Evolutionary conservation across 2,888 invertebrate genomes (phyloP).

Genomic region (Thysanoteuthis rhombus): DNA sequence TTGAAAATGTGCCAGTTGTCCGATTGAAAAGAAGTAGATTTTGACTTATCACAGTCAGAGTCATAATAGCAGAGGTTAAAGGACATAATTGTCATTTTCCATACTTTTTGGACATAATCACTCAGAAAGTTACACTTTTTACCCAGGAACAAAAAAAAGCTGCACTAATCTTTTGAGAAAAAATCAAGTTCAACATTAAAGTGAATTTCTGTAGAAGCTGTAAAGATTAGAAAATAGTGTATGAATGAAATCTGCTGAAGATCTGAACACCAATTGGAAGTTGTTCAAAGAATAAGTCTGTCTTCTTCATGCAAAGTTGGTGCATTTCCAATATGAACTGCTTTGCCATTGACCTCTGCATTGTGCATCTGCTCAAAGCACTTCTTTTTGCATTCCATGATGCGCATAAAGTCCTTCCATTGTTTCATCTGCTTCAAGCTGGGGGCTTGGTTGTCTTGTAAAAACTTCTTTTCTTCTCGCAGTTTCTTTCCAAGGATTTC

Average conservation of each 20-base stretch:
- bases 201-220: neutral
- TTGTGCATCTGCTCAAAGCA: conserved; percentile 46
- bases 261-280: neutral
- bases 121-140: too few relatives aligned
- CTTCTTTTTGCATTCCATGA: conserved; percentile 67
- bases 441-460: conserved; percentile 70
- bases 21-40: too few relatives aligned
- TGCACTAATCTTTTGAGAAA: neutral
- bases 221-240: neutral
- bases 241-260: neutral
- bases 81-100: too few relatives aligned
- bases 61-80: too few relatives aligned
- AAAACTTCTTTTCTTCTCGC: conserved; percentile 69
- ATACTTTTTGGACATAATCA: neutral
- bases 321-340: conserved; percentile 39
- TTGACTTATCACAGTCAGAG: too few relatives aligned
- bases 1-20: too few relatives aligned
- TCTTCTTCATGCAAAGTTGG: conserved; percentile 58
- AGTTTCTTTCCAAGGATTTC: conserved; percentile 71
- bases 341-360: conserved; percentile 41
- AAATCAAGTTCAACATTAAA: neutral
- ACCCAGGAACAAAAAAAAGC: too few relatives aligned
- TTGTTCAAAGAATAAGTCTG: conserved; percentile 51
- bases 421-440: conserved; percentile 71
- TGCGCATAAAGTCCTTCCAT: conserved; percentile 71